Conservation (phyloP, 2,888 invertebrate species). For the Ceramica pisi region DNA sequence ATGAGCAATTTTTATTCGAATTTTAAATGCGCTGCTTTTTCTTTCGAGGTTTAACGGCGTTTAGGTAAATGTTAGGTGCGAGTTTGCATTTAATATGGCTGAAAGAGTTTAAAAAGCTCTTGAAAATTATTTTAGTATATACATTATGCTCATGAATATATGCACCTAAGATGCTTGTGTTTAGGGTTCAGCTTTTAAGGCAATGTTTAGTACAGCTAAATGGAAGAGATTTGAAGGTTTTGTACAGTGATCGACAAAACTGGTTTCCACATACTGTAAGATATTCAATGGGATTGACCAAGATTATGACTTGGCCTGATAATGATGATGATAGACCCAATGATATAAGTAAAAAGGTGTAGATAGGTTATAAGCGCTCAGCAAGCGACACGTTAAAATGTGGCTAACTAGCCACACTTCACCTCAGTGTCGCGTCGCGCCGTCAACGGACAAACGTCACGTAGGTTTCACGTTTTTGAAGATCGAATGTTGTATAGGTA, state of each 20-base stretch:
- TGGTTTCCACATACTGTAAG: background rate
- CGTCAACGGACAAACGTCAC: too few species aligned
- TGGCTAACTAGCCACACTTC: too few species aligned
- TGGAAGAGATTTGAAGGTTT: background rate
- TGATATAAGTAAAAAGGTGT: too few species aligned
- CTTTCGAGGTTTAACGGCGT: conserved; percentile 57
- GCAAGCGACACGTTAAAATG: too few species aligned
- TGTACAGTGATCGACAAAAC: background rate
- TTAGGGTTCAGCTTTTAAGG: background rate
- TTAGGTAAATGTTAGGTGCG: conserved; percentile 33
- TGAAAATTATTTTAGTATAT: background rate
- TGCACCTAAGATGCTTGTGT: background rate
- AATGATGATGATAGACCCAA: too few species aligned
- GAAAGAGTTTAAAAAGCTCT: conserved; percentile 22
- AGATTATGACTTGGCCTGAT: too few species aligned
- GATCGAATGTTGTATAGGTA: too few species aligned
- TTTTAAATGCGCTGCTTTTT: conserved; percentile 65
- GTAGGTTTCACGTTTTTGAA: too few species aligned
- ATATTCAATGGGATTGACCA: too few species aligned
- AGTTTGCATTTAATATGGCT: conserved; percentile 6
- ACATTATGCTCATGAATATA: background rate
- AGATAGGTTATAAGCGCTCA: too few species aligned
- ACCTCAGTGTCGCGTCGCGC: too few species aligned
- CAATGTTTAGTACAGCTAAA: background rate
- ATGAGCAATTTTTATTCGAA: conserved; percentile 70